phyloP scores from a whole-genome alignment of 1,140 invertebrate species.

The Hetaerina americana region DNA sequence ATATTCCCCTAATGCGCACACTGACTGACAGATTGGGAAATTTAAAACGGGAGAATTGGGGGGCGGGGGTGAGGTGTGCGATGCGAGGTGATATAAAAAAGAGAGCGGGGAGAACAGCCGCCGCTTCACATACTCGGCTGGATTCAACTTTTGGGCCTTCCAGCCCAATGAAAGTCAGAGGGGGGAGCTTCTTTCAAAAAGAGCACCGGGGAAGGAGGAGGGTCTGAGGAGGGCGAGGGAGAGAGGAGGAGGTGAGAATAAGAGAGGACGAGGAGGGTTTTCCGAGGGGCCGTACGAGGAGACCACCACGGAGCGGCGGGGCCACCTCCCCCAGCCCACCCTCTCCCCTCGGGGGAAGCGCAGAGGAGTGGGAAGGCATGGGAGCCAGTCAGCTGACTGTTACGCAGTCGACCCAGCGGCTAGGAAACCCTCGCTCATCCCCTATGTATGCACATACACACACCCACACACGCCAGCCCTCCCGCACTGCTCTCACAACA shows the following conservation, averaged over 20 bases:
- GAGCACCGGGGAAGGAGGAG: too few species aligned
- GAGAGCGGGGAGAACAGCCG: too few species aligned
- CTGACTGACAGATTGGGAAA: not conserved
- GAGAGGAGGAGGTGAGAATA: too few species aligned
- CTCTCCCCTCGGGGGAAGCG: too few species aligned
- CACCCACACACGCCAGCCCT: too few species aligned
- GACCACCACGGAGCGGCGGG: not conserved
- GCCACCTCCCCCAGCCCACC: too few species aligned
- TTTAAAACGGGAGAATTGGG: not conserved
- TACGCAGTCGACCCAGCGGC: not conserved
- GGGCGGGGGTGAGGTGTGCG: too few species aligned
- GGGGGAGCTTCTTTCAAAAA: not conserved
- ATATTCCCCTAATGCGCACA: not conserved
- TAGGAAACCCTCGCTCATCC: not conserved
- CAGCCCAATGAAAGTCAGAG: not conserved
- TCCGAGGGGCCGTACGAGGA: not conserved
- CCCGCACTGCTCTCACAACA: too few species aligned
- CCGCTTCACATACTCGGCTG: not conserved
- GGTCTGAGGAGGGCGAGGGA: too few species aligned
- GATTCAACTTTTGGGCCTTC: not conserved
- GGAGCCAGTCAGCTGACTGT: not conserved
- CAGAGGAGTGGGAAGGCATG: not conserved
- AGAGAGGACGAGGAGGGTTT: not conserved
- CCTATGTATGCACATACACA: too few species aligned
- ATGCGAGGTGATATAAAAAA: too few species aligned